Conservation (phyloP, 2,888 invertebrate species). For the Diarsia mendica region DNA sequence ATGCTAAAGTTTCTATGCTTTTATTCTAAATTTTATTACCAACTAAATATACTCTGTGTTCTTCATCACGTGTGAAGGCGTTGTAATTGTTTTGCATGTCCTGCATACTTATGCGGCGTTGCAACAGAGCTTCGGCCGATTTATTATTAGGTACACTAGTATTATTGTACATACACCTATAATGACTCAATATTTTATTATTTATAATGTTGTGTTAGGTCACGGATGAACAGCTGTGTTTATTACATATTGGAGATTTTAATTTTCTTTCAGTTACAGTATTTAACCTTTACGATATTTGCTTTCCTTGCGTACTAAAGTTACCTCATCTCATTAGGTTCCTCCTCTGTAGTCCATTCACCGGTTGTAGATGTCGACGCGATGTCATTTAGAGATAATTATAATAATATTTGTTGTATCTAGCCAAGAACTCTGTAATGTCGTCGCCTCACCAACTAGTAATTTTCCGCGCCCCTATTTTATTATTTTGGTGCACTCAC, state of each 20-base stretch:
- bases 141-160: conserved; percentile 56
- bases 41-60: conserved; percentile 54
- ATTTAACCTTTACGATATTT: background rate
- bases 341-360: conserved; percentile 30
- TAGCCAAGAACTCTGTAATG: conserved; percentile 39
- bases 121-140: conserved; percentile 55
- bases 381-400: conserved; percentile 13
- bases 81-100: conserved; percentile 64
- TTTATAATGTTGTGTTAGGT: conserved; percentile 56
- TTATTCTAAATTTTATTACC: conserved; percentile 49
- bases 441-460: conserved; percentile 28
- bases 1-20: conserved; percentile 30
- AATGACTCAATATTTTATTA: conserved; percentile 61
- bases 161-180: conserved; percentile 35
- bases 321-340: conserved; percentile 8
- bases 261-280: background rate
- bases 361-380: conserved; percentile 26
- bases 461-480: conserved; percentile 51
- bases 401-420: conserved; percentile 3
- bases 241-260: conserved; percentile 24
- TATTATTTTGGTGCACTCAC: conserved; percentile 11
- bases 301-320: background rate
- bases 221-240: conserved; percentile 53
- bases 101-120: conserved; percentile 54
- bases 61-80: conserved; percentile 49